Evolutionary conservation across 2,113 vertebrate species (phyloP).

Genomic region (Agapornis roseicollis): DNA sequence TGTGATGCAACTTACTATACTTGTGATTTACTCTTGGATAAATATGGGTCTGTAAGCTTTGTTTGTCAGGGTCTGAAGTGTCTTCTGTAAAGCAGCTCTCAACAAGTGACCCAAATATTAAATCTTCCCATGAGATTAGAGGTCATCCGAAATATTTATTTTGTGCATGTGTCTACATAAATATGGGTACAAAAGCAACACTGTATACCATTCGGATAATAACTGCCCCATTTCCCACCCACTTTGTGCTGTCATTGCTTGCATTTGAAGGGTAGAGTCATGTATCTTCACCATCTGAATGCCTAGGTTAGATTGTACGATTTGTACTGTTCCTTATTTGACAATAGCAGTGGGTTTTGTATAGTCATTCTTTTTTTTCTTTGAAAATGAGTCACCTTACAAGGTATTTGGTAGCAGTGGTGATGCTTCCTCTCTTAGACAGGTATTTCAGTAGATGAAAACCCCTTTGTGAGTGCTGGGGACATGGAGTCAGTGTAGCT

Average conservation of each 20-base stretch:
- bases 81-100: background rate
- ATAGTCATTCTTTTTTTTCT: background rate
- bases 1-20: background rate
- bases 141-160: background rate
- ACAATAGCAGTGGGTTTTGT: background rate
- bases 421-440: background rate
- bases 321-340: background rate
- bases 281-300: background rate
- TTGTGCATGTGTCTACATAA: background rate
- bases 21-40: background rate
- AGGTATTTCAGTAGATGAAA: fast-evolving
- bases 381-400: background rate
- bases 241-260: background rate
- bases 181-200: background rate
- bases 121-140: background rate
- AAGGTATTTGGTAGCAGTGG: background rate
- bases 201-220: background rate
- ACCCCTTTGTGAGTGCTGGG: background rate
- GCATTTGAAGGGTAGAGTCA: background rate
- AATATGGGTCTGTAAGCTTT: background rate
- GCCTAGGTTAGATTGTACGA: fast-evolving
- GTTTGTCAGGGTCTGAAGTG: background rate
- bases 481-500: fast-evolving
- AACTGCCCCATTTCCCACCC: background rate
- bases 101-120: background rate